A percentile compares a stretch with the other conserved stretches of the same genome.
These are phyloP conservation scores for Leptopilina boulardi DNA, from an alignment of 1,140 invertebrate species.

Conservation along the genomic window DNA sequence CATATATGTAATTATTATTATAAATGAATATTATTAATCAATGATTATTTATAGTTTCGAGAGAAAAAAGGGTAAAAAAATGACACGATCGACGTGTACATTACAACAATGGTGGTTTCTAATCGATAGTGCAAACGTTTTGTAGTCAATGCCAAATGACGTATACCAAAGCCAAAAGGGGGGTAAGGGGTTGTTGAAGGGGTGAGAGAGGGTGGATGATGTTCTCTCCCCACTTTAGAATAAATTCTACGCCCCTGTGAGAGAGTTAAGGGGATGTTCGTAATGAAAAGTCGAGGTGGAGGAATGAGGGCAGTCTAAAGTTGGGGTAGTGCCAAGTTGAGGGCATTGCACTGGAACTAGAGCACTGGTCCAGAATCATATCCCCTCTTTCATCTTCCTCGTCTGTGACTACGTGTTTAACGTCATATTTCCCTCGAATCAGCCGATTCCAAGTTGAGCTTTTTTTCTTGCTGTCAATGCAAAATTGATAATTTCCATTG, in stretches of 20 bases:
- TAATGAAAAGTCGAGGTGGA: slow-evolving; percentile 3
- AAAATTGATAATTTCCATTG: background rate
- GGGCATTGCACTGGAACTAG: background rate
- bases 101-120: no score
- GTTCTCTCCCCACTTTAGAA: background rate
- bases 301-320: slow-evolving; percentile 11
- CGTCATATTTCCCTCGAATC: slow-evolving; percentile 1
- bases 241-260: background rate
- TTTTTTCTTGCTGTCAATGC: background rate
- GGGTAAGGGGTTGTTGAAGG: no score
- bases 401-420: slow-evolving; percentile 14
- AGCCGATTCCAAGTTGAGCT: background rate
- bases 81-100: no score
- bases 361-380: background rate
- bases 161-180: no score
- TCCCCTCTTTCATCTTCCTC: background rate
- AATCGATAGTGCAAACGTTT: no score
- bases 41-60: no score
- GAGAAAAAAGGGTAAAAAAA: no score
- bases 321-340: slow-evolving; percentile 7
- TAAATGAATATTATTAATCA: no score
- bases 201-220: background rate
- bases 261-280: background rate
- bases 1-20: no score
- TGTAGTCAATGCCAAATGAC: no score